Base-by-base conservation (phyloP, 2,113 vertebrate species). In the Burhinus bistriatus region DNA sequence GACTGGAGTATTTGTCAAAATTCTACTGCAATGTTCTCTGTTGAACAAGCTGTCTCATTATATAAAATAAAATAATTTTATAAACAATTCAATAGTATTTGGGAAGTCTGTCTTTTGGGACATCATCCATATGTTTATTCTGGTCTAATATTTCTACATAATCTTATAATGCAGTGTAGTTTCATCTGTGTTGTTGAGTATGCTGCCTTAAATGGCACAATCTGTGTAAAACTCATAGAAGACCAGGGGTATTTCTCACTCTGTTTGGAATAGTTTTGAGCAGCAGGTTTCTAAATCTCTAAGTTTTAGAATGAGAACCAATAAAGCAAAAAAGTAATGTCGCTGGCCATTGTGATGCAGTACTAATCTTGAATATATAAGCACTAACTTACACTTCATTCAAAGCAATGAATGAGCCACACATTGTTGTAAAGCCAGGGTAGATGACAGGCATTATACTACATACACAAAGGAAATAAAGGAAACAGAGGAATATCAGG, bases 321-420 rank as follows among this genome's bases (percentile, higher is more conserved):
- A 72, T 83, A 89, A 68, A 93, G 65, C 40, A 95, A 97, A 68
- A 85, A 96, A 77, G 58, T 83, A 81, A 61, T 49, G 44, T 71
- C 91, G 61, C 57, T 44, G 65, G 87, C 40, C 87, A 21, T 78
- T 81, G 47, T 64, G 70, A 90, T 93, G 34, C 55, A 66, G 78
- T 97, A 70, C 34, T 38, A 57, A 72, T 89, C 94, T 94, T 91
- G 89, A 95, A 96, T 90, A 96, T 93, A 95, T 95, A 91, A 97
- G 49, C 66, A 97, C 95, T 86, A 97, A 94, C 49, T 93, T 95
- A 95, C 40, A 78, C 44, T 69, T 72, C 65, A 95, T 96, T 92
- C 81, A 94, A 94, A 94, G 57, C 20, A 29, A 71, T 38, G 54
- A 94, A 97, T 89, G 42, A 83, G 47, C 89, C 66, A 84, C 83